Base-by-base conservation (phyloP, 2,888 invertebrate species). In the Melanostoma mellinum region DNA sequence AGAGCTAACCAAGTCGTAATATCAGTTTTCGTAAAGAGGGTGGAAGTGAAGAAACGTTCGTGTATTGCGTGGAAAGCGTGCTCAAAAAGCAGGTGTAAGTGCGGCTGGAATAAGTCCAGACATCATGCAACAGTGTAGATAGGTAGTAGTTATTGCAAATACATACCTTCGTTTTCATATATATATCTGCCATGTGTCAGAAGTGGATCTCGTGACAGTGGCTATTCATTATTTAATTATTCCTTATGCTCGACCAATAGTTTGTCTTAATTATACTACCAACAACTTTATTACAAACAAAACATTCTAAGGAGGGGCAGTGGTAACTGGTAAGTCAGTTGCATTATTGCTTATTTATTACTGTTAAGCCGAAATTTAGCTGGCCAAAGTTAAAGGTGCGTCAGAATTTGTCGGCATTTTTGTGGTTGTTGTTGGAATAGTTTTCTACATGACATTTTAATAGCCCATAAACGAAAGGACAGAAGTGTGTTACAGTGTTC, bases 121-220 rank as follows among this genome's bases (percentile, higher is more conserved):
- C 77, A 81, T 20, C 20, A 1, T 72, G 72, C 81, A 82, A 82
- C 82, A 78, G 68, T 50, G 58, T 75, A 48, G 46, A 53, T 32
- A 48, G 46, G 44, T 32, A 30, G 33, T 68, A 33, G 3, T 3
- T 33, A 35, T 10, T 10, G 55, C 56, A 36, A 42, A 20, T 20
- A 20, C 20, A 20, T 20, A 20, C 20, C 20, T 20, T 20, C 1
- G 20, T 20, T 20, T 20, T 20, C 20, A 55, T 30, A 32, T 38
- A 32, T 32, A 50, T 52, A n/a, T 32, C 33, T 56, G 4, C 5
- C 52, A 48, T 60, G 81, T 72, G 77, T 38, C 60, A 42, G 36
- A 72, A 73, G 73, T 69, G 48, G 68, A 68, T 82, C 56, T 73
- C 82, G 82, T 82, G 82, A 68, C 78, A 46, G 82, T 69, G 63